Conservation (phyloP, 2,113 vertebrate genomes). For the Tapirus terrestris region DNA sequence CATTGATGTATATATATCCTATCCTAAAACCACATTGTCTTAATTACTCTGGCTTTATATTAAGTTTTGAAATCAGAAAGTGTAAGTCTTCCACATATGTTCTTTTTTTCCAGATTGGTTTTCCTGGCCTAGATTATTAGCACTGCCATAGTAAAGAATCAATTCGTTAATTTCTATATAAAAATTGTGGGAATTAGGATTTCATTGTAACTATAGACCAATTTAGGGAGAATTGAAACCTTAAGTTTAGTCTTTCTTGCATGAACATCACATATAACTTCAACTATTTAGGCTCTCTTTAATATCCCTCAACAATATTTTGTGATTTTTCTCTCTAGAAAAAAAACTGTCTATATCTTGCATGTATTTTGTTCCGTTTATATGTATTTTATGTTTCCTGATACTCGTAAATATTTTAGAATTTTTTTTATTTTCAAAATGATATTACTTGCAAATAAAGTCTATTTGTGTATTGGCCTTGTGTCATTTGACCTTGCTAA, state of each 20-base stretch:
- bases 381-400: not conserved
- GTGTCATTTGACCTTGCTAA: not conserved
- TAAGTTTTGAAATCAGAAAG: not conserved
- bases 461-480: not conserved
- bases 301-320: not conserved
- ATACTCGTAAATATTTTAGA: not conserved
- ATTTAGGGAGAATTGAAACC: not conserved
- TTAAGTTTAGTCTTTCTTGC: not conserved
- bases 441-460: not conserved
- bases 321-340: not conserved
- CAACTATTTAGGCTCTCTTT: not conserved
- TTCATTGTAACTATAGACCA: not conserved
- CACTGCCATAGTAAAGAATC: not conserved
- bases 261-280: not conserved
- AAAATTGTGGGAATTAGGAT: not conserved
- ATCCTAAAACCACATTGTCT: not conserved
- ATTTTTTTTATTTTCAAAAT: not conserved
- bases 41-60: not conserved
- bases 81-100: not conserved
- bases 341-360: not conserved
- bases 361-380: not conserved
- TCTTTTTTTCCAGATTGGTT: not conserved
- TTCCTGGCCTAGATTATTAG: not conserved
- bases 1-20: not conserved
- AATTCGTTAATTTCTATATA: not conserved